Evolutionary conservation across 37 sponge, comb jelly and placozoan genomes (phyloP), one percentile per base, ranked within the genome.

Genomic region (Halisarca cf. caerulea): DNA sequence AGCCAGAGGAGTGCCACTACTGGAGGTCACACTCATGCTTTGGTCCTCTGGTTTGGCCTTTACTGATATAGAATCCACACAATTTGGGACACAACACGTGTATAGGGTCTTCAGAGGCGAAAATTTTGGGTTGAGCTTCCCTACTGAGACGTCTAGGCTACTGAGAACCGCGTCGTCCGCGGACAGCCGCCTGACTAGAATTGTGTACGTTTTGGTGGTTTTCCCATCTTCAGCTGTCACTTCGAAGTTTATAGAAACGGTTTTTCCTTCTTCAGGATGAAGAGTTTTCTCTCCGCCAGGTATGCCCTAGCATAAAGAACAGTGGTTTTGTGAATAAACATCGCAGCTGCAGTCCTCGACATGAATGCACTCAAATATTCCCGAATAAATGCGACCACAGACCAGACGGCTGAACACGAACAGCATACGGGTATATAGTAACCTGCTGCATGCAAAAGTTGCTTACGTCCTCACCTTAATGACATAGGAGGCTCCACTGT

Each of bases 151-250:
- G n/a, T 85, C 88, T 17, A 98, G 92, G 24, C 61, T 34, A 30
- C 91, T 80, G 15, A 98, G 86, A 32, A 86, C 78, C 3, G 98
- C 98, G 54, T 95, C 94, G 77, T 89, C 84, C 0, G 96, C 78
- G 27, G 95, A 90, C 8, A 98, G 85, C 32, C 96, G 86, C 8
- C 84, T 83, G 24, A 90, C 77, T 3, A 27, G 18, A 1, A 98
- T 60, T 0, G 88, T 68, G 91, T 98, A 98, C 4, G 58, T 86
- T 61, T 95, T 98, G 53, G 83, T 90, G 37, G 94, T 90, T 33
- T 60, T 77, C 17, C 94, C 98, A 84, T 98, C 98, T 77, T 91
- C 94, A 54, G 98, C 98, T 17, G 92, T 87, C 38, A 98, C 94
- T 42, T 91, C 82, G 0, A 98, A 33, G 33, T 80, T 74, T 0